Percentiles rank a stretch among this genome's conserved stretches.
phyloP scores from a whole-genome alignment of 2,797 vertebrate genomes.

The Macrochelys suwanniensis region DNA sequence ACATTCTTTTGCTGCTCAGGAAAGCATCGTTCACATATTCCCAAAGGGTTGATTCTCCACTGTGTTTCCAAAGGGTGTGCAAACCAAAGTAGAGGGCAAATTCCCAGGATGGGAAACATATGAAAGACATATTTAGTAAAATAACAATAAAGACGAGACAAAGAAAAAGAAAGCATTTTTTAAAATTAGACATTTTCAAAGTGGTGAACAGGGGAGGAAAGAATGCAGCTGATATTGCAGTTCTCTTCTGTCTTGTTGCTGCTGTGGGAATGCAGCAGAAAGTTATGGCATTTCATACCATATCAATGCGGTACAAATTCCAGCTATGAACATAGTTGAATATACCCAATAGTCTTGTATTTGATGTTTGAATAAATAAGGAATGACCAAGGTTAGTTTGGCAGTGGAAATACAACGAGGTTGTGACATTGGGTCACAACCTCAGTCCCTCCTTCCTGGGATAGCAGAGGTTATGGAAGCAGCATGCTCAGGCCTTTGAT shows the following conservation, averaged over 20 bases:
- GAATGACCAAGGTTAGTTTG: background rate
- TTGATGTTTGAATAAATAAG: background rate
- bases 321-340: background rate
- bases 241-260: background rate
- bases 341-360: background rate
- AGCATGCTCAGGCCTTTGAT: background rate
- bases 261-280: background rate
- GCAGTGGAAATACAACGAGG: background rate
- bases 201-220: background rate
- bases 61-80: background rate
- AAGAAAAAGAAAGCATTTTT: background rate
- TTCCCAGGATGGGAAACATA: conserved; percentile 56
- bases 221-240: background rate
- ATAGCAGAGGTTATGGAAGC: background rate
- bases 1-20: conserved; percentile 66
- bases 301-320: background rate
- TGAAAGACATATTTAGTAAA: background rate
- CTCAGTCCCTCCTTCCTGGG: background rate
- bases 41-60: conserved; percentile 47
- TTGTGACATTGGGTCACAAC: conserved; percentile 19
- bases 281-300: background rate
- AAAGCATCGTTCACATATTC: conserved; percentile 61
- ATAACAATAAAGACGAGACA: conserved; percentile 42
- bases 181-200: conserved; percentile 39
- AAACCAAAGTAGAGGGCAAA: conserved; percentile 51